Evolutionary conservation across 2,797 vertebrate genomes (phyloP).

Genomic region (Kryptolebias ocellatus): DNA sequence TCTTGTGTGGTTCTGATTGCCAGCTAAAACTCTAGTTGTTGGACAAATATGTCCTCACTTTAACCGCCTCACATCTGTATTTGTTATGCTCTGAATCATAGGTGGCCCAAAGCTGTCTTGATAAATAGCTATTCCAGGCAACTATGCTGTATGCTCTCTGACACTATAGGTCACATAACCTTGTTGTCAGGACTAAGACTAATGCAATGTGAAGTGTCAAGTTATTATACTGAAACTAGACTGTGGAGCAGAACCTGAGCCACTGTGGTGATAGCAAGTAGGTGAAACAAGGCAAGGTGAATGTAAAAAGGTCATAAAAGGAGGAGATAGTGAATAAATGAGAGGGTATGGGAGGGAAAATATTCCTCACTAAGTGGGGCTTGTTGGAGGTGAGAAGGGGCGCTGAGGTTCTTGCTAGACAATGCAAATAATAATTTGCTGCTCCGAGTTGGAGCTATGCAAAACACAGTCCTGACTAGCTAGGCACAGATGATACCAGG

Average conservation of each 20-base stretch:
- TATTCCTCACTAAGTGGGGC: conserved; percentile 73
- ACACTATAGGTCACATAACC: conserved; percentile 86
- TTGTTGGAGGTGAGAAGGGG: conserved; percentile 71
- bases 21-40: conserved; percentile 53
- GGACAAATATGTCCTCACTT: conserved; percentile 72
- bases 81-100: conserved; percentile 84
- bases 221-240: conserved; percentile 86
- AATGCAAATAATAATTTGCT: conserved; percentile 78
- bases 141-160: conserved; percentile 83
- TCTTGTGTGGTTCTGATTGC: conserved; percentile 39
- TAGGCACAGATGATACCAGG: conserved; percentile 69
- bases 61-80: conserved; percentile 76
- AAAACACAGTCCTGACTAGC: conserved; percentile 73
- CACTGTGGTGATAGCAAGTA: conserved; percentile 75
- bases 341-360: conserved; percentile 64
- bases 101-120: conserved; percentile 84
- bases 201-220: conserved; percentile 87
- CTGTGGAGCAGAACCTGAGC: conserved; percentile 75
- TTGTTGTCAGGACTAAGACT: conserved; percentile 85
- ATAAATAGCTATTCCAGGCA: conserved; percentile 86
- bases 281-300: conserved; percentile 81
- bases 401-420: conserved; percentile 59
- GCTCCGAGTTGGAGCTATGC: conserved; percentile 67
- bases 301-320: conserved; percentile 82
- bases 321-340: conserved; percentile 74